A percentile compares a stretch with the other conserved stretches of the same genome.
Evolutionary conservation across 2,797 vertebrate genomes (phyloP).

Genomic region (Sciurus vulgaris): DNA sequence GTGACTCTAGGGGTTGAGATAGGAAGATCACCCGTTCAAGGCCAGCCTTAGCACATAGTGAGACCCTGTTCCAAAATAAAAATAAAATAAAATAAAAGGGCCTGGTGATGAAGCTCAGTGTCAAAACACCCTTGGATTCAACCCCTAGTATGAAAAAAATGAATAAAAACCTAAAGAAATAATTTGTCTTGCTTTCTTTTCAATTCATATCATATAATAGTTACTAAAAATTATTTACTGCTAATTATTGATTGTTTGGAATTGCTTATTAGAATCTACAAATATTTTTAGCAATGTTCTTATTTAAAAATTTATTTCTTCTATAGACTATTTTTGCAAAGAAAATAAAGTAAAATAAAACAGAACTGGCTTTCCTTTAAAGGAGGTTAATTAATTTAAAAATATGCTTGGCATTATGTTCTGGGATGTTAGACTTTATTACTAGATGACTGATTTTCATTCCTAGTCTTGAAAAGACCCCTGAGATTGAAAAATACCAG

Average conservation of each 20-base stretch:
- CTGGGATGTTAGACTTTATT: neutral
- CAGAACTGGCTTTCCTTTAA: neutral
- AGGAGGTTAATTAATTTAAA: constrained; percentile 42
- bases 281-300: neutral
- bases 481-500: neutral
- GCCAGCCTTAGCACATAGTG: no score
- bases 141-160: no score
- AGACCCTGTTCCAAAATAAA: no score
- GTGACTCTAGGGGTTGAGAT: no score
- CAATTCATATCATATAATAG: neutral
- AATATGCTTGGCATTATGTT: constrained; percentile 11
- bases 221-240: neutral
- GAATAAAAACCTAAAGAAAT: no score
- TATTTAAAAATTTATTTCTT: constrained; percentile 59
- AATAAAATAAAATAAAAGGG: no score
- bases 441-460: neutral
- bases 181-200: neutral
- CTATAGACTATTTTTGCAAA: constrained; percentile 27
- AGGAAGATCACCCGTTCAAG: no score
- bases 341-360: constrained; percentile 12
- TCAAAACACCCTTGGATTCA: no score
- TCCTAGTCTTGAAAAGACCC: neutral
- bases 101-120: no score
- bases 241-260: neutral
- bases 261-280: neutral